Evolutionary conservation across 2,797 vertebrate genomes (phyloP), one percentile per base, ranked within the genome.

Genomic region (Serranus cabrilla): DNA sequence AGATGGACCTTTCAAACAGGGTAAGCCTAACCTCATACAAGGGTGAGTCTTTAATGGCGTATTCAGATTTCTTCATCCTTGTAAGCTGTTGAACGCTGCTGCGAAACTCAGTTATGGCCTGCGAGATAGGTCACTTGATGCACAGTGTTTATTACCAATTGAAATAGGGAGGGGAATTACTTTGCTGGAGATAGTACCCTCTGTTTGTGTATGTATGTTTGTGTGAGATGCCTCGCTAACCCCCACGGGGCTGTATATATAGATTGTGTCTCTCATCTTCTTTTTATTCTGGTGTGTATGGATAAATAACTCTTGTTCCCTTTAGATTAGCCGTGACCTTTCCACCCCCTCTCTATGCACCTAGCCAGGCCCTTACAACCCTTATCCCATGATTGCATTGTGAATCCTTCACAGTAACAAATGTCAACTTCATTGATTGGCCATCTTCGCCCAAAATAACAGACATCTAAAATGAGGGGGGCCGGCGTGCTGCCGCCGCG

Each of bases 401-500:
- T 93, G 90, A 93, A 93, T 94, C 92, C 93, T 93, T 92, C 89
- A 80, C 86, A 68, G 85, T 91, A 93, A 93, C 93, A 95, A 94
- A 95, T 92, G 92, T 93, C 91, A 91, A 78, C 90, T 90, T 78
- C 91, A 95, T 94, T 90, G 94, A 96, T 95, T 93, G 90, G 79
- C 88, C 86, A 76, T 93, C 89, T 86, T 87, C 66, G 62, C 73
- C 85, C 83, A 91, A 94, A 95, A 94, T 92, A 94, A 94, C 93
- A 93, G 81, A 83, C 87, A 69, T 70, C 84, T 81, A 61, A 83
- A 85, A 86, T 77, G 72, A 52, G 72, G 64, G 71, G 74, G 59
- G 55, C n/a, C 1, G 49, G 31, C 7, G 0, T 7, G 60, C 56
- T 7, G 31, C 1, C 25, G 81, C 72, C 37, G n/a, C 13, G 34